These are phyloP conservation scores for Whitmania pigra DNA, from an alignment of 1,140 invertebrate genomes.

Conservation along the genomic window DNA sequence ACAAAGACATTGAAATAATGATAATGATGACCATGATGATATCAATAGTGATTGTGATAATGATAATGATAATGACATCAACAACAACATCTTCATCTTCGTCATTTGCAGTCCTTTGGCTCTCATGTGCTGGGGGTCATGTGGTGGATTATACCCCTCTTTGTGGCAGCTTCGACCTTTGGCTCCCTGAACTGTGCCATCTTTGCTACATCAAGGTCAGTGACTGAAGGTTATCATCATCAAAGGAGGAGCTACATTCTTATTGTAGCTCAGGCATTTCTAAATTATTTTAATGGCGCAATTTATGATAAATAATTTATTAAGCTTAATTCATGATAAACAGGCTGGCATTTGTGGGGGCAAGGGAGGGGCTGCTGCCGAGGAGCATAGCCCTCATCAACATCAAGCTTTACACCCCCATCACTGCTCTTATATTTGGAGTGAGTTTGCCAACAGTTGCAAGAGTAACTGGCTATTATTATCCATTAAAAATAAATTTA, in stretches of 20 bases:
- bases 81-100: neutral
- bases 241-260: neutral
- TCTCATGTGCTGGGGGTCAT: conserved; percentile 75
- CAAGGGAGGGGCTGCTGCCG: conserved; percentile 87
- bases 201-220: conserved; percentile 68
- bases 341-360: conserved; percentile 73
- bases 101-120: conserved; percentile 64
- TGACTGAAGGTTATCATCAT: neutral
- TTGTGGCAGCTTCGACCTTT: conserved; percentile 94
- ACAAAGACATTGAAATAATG: neutral
- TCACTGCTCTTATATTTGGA: conserved; percentile 79
- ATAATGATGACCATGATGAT: neutral
- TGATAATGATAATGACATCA: neutral
- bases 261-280: neutral
- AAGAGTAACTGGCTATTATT: too few species aligned
- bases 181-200: conserved; percentile 95
- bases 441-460: too few species aligned
- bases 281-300: too few species aligned
- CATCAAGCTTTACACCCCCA: conserved; percentile 69
- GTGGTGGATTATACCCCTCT: conserved; percentile 87
- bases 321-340: too few species aligned
- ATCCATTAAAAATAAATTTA: too few species aligned
- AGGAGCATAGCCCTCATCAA: conserved; percentile 90
- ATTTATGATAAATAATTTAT: too few species aligned
- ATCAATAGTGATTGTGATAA: neutral